phyloP scores from a whole-genome alignment of 2,797 vertebrate species.

The Periophthalmus magnuspinnatus region DNA sequence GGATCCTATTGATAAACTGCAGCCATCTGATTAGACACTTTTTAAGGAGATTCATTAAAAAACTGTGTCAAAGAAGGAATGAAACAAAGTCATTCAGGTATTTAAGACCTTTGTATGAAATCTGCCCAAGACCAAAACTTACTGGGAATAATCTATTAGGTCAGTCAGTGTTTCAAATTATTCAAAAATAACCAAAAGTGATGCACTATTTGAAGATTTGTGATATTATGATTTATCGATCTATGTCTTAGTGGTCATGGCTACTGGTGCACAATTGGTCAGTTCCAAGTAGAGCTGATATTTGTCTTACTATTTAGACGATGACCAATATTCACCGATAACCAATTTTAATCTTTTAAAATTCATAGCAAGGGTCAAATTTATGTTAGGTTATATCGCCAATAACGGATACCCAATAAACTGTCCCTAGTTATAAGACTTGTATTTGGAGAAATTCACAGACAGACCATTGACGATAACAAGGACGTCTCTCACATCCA shows the following conservation, averaged over 20 bases:
- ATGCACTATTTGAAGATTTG: neutral
- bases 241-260: neutral
- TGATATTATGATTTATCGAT: neutral
- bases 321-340: too few species aligned
- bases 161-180: neutral
- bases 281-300: too few species aligned
- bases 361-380: too few species aligned
- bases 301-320: too few species aligned
- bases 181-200: neutral
- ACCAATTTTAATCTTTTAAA: too few species aligned
- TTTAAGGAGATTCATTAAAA: conserved; percentile 2
- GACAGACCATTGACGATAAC: too few species aligned
- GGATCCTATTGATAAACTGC: conserved; percentile 4
- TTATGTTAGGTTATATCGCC: too few species aligned
- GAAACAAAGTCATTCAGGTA: neutral
- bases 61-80: conserved; percentile 1
- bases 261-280: too few species aligned
- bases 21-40: conserved; percentile 24
- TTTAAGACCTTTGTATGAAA: neutral
- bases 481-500: neutral
- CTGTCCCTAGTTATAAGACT: too few species aligned
- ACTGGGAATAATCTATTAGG: neutral
- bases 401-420: too few species aligned
- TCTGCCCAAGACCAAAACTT: neutral
- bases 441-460: too few species aligned